Evolutionary conservation across 1,140 invertebrate species (phyloP).

Genomic region (Drosophila insularis): DNA sequence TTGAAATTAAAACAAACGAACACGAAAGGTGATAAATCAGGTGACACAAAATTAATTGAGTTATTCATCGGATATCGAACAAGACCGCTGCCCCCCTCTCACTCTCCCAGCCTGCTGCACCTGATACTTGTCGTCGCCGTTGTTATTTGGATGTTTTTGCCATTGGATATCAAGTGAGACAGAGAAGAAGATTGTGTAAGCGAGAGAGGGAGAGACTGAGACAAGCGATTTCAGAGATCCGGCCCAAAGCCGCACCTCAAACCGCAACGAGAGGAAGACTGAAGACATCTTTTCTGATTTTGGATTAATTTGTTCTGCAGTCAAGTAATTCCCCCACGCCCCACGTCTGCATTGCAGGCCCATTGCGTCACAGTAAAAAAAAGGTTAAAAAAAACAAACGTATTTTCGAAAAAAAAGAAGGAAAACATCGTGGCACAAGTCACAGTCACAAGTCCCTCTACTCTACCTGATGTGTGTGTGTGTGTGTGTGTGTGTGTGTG

Average conservation of each 20-base stretch:
- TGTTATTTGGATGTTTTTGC: conserved; percentile 64
- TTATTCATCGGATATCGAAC: conserved; percentile 67
- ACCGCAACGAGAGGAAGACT: conserved; percentile 3
- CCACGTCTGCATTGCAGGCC: conserved; percentile 61
- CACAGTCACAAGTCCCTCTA: conserved; percentile 41
- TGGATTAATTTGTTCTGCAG: conserved; percentile 81
- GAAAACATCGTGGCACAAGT: conserved; percentile 44
- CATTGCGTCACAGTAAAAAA: conserved; percentile 65
- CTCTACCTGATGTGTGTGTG: conserved; percentile 47
- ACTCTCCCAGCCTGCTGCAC: conserved; percentile 21
- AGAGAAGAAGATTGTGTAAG: background rate
- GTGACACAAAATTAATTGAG: conserved; percentile 82
- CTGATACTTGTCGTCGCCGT: conserved; percentile 68
- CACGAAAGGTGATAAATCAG: conserved; percentile 82
- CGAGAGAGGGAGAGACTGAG: background rate
- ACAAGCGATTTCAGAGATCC: conserved; percentile 37
- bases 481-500: background rate
- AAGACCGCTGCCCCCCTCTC: background rate
- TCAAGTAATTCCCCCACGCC: conserved; percentile 69
- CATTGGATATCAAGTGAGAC: conserved; percentile 13
- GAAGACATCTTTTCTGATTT: conserved; percentile 59
- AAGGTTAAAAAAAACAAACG: conserved; percentile 22
- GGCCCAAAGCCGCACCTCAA: conserved; percentile 59
- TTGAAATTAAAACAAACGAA: conserved; percentile 26
- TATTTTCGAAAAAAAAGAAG: background rate